Evolutionary conservation across 1,140 invertebrate genomes (phyloP).

Genomic region (Saxidomus purpurata): DNA sequence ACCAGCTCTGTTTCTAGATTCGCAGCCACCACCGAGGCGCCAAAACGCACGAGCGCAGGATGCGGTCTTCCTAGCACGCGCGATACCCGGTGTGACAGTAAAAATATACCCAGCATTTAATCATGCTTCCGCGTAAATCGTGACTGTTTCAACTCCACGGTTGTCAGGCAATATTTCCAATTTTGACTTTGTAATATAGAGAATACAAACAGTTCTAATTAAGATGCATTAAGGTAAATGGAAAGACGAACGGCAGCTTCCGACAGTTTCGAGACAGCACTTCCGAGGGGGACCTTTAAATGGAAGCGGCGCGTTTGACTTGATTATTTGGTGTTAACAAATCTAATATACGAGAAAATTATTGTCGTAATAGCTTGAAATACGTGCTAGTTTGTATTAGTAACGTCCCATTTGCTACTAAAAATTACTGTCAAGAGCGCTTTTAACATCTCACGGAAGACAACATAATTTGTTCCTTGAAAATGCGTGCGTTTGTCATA

Average conservation of each 20-base stretch:
- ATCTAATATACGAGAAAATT: constrained; percentile 65
- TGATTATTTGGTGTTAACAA: constrained; percentile 61
- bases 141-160: constrained; percentile 54
- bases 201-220: constrained; percentile 52
- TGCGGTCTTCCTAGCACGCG: constrained; percentile 58
- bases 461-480: constrained; percentile 8
- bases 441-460: constrained; percentile 25
- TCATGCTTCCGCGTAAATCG: constrained; percentile 41
- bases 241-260: constrained; percentile 48
- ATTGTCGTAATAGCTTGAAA: constrained; percentile 45
- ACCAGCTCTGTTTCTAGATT: constrained; percentile 22
- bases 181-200: constrained; percentile 26
- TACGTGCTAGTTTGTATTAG: constrained; percentile 58
- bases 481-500: constrained; percentile 8
- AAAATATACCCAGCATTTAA: constrained; percentile 70
- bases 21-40: neutral
- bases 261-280: constrained; percentile 40
- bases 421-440: constrained; percentile 43
- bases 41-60: constrained; percentile 49
- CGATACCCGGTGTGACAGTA: constrained; percentile 63
- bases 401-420: constrained; percentile 50
- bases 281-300: constrained; percentile 54
- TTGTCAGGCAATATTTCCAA: constrained; percentile 62
- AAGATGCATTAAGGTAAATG: constrained; percentile 62
- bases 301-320: constrained; percentile 40